Base-by-base conservation (phyloP, 2,113 vertebrate genomes). In the Panurus biarmicus region DNA sequence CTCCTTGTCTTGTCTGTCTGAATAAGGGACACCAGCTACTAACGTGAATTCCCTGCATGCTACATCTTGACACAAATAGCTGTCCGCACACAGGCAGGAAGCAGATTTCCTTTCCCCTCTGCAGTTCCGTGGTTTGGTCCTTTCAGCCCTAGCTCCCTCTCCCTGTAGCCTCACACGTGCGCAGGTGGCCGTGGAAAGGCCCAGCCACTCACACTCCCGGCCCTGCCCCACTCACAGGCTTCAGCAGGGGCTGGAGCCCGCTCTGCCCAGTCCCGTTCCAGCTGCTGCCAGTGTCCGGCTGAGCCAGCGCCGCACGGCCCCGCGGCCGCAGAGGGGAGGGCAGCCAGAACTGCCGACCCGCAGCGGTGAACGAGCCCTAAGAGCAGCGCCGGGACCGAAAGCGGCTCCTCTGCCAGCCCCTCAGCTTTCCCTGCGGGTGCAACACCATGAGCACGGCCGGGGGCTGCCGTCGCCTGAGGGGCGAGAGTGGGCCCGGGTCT, bases 361-460 rank as follows among this genome's bases (percentile, higher is more conserved):
- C 26, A 11, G 47, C 26, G 10, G 26, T 2, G 29, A 47, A 38
- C 10, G 9, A 51, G 23, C 29, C 20, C 1, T 10, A 1, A 0
- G 31, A 38, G 21, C 66, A 31, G 15, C 4, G 7, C 36, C 24
- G 26, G 35, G 6, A 15, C 13, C 4, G 7, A 8, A 35, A 16
- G 22, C 28, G 6, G 23, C 61, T 25, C 26, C 64, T 26, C 6
- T 15, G 22, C 23, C 42, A 35, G 35, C 24, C 12, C 9, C 36
- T 45, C 29, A 15, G 50, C 76, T 14, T 11, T 10, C 60, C 50
- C 45, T 9, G 21, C 45, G 28, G 54, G 22, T 3, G 4, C 19
- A 16, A 1, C 1, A n/a, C 35, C 58, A 3, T 3, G 28, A 8
- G n/a, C 26, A 0, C 1, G 8, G 36, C 33, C 53, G 14, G 26